Base-by-base conservation (phyloP, 2,797 vertebrate genomes). In the Acanthis flammea region DNA sequence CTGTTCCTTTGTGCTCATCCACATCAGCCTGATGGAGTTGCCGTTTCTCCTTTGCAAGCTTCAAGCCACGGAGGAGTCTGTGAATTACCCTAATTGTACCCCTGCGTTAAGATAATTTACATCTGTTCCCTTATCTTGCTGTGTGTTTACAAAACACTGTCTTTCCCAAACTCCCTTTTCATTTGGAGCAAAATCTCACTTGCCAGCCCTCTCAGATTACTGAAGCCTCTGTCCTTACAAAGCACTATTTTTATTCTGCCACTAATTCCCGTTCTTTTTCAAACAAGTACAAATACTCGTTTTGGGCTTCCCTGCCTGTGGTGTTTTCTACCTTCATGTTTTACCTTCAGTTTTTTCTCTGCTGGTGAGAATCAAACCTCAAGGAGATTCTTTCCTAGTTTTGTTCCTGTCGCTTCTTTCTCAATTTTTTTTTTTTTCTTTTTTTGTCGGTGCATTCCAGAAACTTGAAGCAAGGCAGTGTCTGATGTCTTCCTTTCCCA, bases 401-500 rank as follows among this genome's bases (percentile, higher is more conserved):
- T 84, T 55, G 31, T 60, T 93, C 70, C 54, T 91, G 73, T 84
- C 7, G 1, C 77, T 87, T 85, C 78, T 91, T 91, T 86, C 47
- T 62, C 16, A 7, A 3, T 47, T 88, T 57, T 68, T n/a, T 54
- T n/a, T 89, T 54, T 66, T 82, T 67, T 76, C 63, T 76, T 93
- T 31, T 67, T 76, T 93, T 31, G 17, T 74, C 0, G 0, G 18
- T 16, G 25, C 54, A 83, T 96, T 96, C 87, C 95, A 83, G 87
- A 85, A 90, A 86, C 82, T 91, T 60, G 41, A 65, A 72, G 73
- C 73, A 75, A 84, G 76, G 27, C 76, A 19, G 42, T 84, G 47
- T 48, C 85, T 95, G 79, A 75, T 88, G 88, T 94, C 95, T 91
- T 91, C 47, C 79, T 94, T 94, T 88, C 90, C 86, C 33, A 55